Conservation (phyloP, 2,113 vertebrate genomes). For the Fregetta grallaria region DNA sequence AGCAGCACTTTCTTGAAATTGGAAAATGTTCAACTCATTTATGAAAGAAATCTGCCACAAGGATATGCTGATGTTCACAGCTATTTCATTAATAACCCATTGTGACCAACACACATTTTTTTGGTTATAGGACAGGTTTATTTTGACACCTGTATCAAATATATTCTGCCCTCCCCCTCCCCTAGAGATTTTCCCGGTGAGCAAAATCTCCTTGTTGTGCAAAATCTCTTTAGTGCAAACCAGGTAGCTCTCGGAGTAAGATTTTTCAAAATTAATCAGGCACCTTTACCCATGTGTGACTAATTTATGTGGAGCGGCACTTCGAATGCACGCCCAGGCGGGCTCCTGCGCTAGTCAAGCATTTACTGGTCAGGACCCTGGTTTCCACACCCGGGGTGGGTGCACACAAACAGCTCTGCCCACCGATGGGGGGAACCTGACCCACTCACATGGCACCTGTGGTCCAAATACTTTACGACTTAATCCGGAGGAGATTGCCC, state of each 20-base stretch:
- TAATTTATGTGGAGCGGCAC: conserved; percentile 40
- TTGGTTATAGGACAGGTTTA: conserved; percentile 44
- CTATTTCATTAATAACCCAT: conserved; percentile 54
- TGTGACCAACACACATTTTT: conserved; percentile 3
- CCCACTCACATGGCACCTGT: background rate
- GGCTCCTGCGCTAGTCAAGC: background rate
- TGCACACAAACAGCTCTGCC: background rate
- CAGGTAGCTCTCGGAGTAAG: background rate
- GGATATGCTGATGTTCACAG: conserved; percentile 40
- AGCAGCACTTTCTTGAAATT: conserved; percentile 51
- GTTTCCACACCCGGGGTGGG: background rate
- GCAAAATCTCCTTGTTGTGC: background rate
- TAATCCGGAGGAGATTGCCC: background rate
- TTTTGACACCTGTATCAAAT: conserved; percentile 32
- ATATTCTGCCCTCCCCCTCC: background rate
- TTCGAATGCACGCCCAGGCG: background rate
- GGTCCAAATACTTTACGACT: background rate
- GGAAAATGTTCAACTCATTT: conserved; percentile 61
- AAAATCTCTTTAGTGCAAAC: background rate
- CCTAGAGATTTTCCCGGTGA: background rate
- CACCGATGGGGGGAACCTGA: background rate
- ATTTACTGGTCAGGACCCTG: background rate
- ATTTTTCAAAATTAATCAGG: background rate
- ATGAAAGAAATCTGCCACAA: conserved; percentile 53
- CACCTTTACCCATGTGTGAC: conserved; percentile 23